Conservation (phyloP, 64 coral and sea anemone genomes). For the Hydrozoanthus tunicans region DNA sequence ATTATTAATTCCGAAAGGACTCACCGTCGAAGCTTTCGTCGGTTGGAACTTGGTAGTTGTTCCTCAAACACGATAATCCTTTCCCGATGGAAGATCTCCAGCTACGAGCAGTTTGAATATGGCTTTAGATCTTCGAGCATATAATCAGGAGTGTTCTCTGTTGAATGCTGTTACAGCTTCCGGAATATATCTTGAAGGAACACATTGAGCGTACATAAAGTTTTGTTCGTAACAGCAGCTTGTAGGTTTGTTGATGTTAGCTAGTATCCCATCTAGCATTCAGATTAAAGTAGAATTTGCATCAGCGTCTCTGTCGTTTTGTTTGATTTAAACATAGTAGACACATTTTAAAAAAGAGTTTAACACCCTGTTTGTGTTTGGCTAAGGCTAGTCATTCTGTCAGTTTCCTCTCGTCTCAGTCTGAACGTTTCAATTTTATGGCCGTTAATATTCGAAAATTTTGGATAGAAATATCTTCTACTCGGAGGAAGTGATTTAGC, state of each 20-base stretch:
- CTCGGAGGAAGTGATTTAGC: neutral
- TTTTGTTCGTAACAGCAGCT: conserved; percentile 23
- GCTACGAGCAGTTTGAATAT: neutral
- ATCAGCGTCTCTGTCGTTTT: conserved; percentile 4
- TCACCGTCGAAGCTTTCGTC: conserved; percentile 28
- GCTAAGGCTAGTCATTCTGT: neutral
- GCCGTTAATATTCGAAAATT: neutral
- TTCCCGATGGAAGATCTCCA: neutral
- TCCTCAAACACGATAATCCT: conserved; percentile 8
- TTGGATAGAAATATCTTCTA: neutral
- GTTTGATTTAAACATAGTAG: neutral
- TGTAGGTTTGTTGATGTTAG: conserved; percentile 52
- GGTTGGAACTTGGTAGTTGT: conserved; percentile 31
- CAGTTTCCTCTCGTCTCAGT: neutral
- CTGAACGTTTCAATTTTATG: conserved; percentile 45
- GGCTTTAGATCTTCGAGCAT: neutral
- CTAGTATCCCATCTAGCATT: conserved; percentile 47
- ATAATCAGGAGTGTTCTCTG: conserved; percentile 29
- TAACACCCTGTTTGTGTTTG: conserved; percentile 33
- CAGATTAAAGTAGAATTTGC: conserved; percentile 39
- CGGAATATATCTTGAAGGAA: conserved; percentile 44
- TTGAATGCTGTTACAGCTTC: conserved; percentile 34
- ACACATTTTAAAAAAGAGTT: neutral
- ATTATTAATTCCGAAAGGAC: conserved; percentile 79
- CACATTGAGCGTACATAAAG: conserved; percentile 14